Evolutionary conservation across 37 sponge, comb jelly and placozoan species (phyloP).

Genomic region (Oscarella lobularis): DNA sequence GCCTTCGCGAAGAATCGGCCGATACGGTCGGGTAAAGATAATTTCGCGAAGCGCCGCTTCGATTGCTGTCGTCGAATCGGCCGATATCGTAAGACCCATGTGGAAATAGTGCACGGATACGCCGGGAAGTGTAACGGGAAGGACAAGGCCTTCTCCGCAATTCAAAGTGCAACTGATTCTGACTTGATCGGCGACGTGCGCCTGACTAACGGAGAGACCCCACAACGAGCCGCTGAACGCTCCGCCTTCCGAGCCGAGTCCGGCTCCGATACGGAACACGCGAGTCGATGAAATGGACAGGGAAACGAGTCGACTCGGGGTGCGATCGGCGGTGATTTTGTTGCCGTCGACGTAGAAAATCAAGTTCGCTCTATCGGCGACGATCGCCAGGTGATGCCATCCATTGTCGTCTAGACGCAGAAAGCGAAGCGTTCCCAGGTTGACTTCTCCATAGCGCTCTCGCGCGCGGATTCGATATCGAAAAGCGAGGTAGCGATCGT

Average conservation of each 20-base stretch:
- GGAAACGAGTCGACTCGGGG: no score
- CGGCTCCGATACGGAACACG: not conserved
- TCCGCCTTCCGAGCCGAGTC: not conserved
- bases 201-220: not conserved
- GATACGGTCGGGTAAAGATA: no score
- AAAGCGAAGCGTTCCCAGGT: no score
- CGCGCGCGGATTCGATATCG: not conserved
- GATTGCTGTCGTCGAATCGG: not conserved
- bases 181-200: not conserved
- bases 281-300: not conserved
- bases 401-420: not conserved
- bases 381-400: not conserved
- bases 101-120: not conserved
- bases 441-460: no score
- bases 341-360: not conserved
- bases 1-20: no score
- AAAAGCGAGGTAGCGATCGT: not conserved
- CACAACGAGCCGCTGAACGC: not conserved
- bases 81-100: not conserved
- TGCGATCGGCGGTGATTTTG: not conserved
- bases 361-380: not conserved
- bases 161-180: not conserved
- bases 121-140: not conserved
- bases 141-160: not conserved
- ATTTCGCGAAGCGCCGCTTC: not conserved